Base-by-base conservation (phyloP, 1,140 invertebrate genomes). In the Kradibia gibbosae region DNA sequence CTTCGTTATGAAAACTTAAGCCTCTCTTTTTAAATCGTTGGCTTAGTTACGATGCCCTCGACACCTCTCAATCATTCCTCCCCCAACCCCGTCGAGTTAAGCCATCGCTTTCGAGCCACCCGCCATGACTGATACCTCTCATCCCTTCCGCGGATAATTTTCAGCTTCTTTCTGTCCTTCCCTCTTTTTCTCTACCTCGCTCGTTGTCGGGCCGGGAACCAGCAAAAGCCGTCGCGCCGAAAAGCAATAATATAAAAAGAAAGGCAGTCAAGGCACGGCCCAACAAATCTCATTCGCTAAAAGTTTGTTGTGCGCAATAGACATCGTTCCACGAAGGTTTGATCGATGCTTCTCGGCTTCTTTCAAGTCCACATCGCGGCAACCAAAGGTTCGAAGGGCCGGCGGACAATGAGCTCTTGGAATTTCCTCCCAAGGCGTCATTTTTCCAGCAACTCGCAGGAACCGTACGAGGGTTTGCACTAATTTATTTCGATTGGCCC, bases 361-460 rank as follows among this genome's bases (percentile, higher is more conserved):
- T 81, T 81, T 81, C 71, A 48, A 65, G 71, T 65, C 70, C 31
- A 28, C 60, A n/a, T 65, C 31, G 57, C n/a, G 57, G 28, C 25
- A 25, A 31, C 2, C n/a, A 20, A 5, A 31, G 57, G 10, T 11
- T 28, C 31, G 22, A 8, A 34, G 65, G 39, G 65, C 22, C 22
- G 28, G 17, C 25, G 60, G 36, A 15, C 25, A 78, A 42, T 15
- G 39, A 70, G n/a, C 45, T 60, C 60, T 25, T 31, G 57, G 74
- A 74, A 80, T 80, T 65, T 72, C 8, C 72, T 70, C 28, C 67
- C 25, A 75, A 75, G 65, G 62, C 57, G 34, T 45, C 80, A 75
- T 39, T 81, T 76, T 81, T 71, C 71, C 57, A 67, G 73, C 36
- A 48, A 65, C n/a, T n/a, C n/a, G n/a, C n/a, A n/a, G n/a, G n/a